Conservation (phyloP, 2,797 vertebrate species). For the Xenopus petersii region DNA sequence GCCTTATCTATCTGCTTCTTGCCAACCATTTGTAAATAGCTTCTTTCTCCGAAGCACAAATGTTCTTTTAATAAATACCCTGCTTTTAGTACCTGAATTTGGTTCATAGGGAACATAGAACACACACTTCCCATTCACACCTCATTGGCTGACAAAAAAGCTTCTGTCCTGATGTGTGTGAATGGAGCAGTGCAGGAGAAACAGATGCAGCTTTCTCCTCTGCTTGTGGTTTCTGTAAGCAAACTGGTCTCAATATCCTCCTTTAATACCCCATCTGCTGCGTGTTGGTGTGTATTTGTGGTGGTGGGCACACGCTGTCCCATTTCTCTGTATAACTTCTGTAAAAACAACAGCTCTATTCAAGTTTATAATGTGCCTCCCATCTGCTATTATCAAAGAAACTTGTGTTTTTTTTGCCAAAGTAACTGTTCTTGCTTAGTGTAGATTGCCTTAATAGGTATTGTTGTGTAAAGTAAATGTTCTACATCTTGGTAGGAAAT, state of each 20-base stretch:
- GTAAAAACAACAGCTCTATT: too few species aligned
- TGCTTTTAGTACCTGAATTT: conserved; percentile 53
- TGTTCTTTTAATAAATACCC: conserved; percentile 50
- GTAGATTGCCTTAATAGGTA: too few species aligned
- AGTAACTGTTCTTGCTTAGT: too few species aligned
- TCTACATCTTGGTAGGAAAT: too few species aligned
- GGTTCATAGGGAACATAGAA: conserved; percentile 27
- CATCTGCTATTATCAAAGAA: too few species aligned
- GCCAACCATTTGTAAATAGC: conserved; percentile 31
- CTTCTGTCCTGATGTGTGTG: conserved; percentile 36
- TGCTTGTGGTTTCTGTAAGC: conserved; percentile 25
- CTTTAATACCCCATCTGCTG: conserved; percentile 15
- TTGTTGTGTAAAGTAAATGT: too few species aligned
- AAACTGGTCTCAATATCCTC: conserved; percentile 24
- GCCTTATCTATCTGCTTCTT: conserved; percentile 8
- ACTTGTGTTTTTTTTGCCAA: too few species aligned
- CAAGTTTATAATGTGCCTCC: too few species aligned
- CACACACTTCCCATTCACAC: conserved; percentile 60
- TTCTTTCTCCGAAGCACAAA: conserved; percentile 16
- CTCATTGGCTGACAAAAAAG: conserved; percentile 39
- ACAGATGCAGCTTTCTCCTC: conserved; percentile 16
- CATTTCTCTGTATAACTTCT: too few species aligned
- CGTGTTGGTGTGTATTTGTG: not conserved
- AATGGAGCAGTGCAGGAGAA: conserved; percentile 17
- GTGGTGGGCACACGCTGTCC: too few species aligned